Percentiles rank a stretch among this genome's conserved stretches.
phyloP scores from a whole-genome alignment of 2,113 vertebrate genomes.

The Phodopus roborovskii region DNA sequence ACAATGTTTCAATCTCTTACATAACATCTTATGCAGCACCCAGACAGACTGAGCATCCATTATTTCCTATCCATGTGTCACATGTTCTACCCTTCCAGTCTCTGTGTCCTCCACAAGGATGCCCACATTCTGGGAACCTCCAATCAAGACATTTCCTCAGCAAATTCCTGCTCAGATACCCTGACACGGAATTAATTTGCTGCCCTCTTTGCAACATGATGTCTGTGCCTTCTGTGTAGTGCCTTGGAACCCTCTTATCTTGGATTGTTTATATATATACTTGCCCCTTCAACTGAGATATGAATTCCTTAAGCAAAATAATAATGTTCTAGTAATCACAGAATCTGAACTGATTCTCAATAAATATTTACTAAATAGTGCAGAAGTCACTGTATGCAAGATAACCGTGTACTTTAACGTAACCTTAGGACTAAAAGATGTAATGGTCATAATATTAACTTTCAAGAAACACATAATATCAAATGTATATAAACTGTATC shows the following conservation, averaged over 20 bases:
- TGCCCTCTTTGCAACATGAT: neutral
- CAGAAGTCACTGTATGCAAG: neutral
- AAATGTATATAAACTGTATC: neutral
- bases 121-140: neutral
- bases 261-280: conserved; percentile 6
- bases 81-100: neutral
- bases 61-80: neutral
- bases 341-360: conserved; percentile 12
- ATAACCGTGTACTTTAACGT: neutral
- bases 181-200: conserved; percentile 23
- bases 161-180: neutral
- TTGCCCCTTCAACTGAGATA: conserved; percentile 42
- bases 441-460: neutral
- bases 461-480: neutral
- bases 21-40: neutral
- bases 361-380: conserved; percentile 55
- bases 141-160: neutral
- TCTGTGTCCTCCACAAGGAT: neutral
- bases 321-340: conserved; percentile 3
- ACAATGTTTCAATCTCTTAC: neutral
- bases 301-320: conserved; percentile 44
- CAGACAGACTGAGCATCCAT: neutral
- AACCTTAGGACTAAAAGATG: neutral
- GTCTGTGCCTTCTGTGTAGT: neutral
- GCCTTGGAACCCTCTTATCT: conserved; percentile 8